Base-by-base conservation (phyloP, 1,140 invertebrate species). In the Eubasilissa regina region DNA sequence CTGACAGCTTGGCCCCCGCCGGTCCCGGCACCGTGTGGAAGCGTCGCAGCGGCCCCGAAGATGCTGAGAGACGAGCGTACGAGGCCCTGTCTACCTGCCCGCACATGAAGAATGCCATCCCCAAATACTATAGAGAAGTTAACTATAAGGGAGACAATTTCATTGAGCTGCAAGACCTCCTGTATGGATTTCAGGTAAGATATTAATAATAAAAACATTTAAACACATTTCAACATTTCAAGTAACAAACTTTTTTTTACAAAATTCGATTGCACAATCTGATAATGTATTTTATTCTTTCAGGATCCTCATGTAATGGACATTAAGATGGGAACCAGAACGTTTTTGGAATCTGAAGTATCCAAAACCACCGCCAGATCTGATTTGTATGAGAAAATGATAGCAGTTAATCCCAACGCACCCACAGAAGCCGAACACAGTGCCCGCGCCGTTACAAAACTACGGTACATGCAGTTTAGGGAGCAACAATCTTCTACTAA, bases 21-120 rank as follows among this genome's bases (percentile, higher is more conserved):
- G 95, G 97, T 0, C 96, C 97, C 1, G 96, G 96, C 47, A 97
- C 97, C 7, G 95, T 98, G 25, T 98, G 97, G 94, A 98, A 98
- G 88, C 94, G 97, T 79, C 93, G 95, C 21, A 89, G 90, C 0
- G 90, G 91, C 25, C 78, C 85, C 88, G 96, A 97, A 90, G 93
- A 97, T 89, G 92, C 92, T 87, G 92, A 96, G 87, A 85, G 93
- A 43, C 88, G 92, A 73, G 95, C 97, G 1, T 98, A 99, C 87
- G 93, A 96, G 84, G 90, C 92, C 0, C 89, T 98, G 48, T 94
- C 93, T 75, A 89, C 93, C 62, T 97, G 98, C 84, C 89, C 93
- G 4, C 89, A 91, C 35, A 92, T 96, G 73, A 88, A 91, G 56
- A 92, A 94, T 81, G 93, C 96, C 58, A 94, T 98, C 47, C 97